phyloP scores from a whole-genome alignment of 2,888 invertebrate genomes.

The Halictus ligatus region DNA sequence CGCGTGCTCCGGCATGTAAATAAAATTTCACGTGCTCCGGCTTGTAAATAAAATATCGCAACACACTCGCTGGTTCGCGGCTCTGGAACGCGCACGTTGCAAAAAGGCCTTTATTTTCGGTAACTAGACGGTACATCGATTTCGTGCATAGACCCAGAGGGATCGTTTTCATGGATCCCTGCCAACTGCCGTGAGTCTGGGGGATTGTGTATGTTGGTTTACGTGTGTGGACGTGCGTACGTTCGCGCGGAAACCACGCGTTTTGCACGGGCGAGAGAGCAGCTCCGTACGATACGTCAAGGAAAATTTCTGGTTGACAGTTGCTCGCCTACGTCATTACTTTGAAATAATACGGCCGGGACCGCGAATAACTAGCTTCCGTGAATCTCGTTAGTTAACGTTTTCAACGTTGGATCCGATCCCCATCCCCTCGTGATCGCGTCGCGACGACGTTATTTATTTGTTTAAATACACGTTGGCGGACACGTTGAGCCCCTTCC shows the following conservation, averaged over 20 bases:
- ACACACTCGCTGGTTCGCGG: not conserved
- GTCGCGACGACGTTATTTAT: not conserved
- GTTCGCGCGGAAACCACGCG: conserved; percentile 48
- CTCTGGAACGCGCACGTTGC: conserved; percentile 22
- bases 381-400: conserved; percentile 40
- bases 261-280: conserved; percentile 34
- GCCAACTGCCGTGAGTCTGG: conserved; percentile 66
- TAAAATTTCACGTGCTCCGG: not conserved
- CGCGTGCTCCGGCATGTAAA: not conserved
- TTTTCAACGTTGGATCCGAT: not conserved
- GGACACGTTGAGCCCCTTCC: not conserved
- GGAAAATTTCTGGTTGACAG: conserved; percentile 68
- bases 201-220: conserved; percentile 31
- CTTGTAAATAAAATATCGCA: not conserved
- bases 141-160: conserved; percentile 59
- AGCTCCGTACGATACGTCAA: conserved; percentile 51
- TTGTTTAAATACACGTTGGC: no score
- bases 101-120: conserved; percentile 54
- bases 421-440: not conserved
- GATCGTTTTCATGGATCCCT: conserved; percentile 67
- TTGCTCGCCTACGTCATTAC: conserved; percentile 53
- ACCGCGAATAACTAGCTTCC: conserved; percentile 45
- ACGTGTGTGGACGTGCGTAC: conserved; percentile 27
- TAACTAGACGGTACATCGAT: conserved; percentile 67
- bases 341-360: conserved; percentile 51